Conservation (phyloP, 2,888 invertebrate genomes). For the Lordiphosa fenestrarum region DNA sequence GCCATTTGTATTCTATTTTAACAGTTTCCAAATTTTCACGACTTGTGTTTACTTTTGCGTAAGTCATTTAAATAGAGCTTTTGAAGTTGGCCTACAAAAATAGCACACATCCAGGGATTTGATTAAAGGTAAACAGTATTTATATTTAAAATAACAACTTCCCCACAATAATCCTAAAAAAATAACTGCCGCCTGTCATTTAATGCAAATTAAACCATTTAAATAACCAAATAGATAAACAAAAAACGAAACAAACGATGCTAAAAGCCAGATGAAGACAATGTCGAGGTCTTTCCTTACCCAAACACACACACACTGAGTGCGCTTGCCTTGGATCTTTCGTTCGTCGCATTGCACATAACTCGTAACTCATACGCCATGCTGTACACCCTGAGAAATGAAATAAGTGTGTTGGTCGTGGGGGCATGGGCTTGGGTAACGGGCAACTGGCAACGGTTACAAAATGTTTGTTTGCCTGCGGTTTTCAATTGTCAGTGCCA, state of each 20-base stretch:
- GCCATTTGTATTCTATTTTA: too few species aligned
- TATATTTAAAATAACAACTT: conserved; percentile 12
- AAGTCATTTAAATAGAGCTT: too few species aligned
- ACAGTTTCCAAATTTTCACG: too few species aligned
- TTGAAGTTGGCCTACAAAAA: too few species aligned
- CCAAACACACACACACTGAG: conserved; percentile 3
- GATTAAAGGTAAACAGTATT: not conserved
- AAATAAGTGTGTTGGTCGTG: conserved; percentile 24
- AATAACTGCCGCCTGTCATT: conserved; percentile 43
- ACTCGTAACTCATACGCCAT: conserved; percentile 68
- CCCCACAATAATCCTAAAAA: conserved; percentile 20
- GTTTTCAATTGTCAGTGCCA: conserved; percentile 60
- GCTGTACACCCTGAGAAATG: conserved; percentile 22
- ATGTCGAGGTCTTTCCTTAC: conserved; percentile 20
- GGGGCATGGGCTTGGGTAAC: conserved; percentile 5
- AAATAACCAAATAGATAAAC: conserved; percentile 65
- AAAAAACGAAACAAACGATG: conserved; percentile 42
- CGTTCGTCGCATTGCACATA: conserved; percentile 59
- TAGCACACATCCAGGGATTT: too few species aligned
- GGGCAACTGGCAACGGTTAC: conserved; percentile 16
- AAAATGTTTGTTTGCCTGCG: conserved; percentile 32
- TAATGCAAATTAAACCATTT: conserved; percentile 75
- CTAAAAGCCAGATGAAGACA: conserved; percentile 22
- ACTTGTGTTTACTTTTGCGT: too few species aligned
- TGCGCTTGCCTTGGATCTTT: conserved; percentile 28